Evolutionary conservation across 2,888 invertebrate genomes (phyloP), one percentile per base, ranked within the genome.

Genomic region (Plagodis dolabraria): DNA sequence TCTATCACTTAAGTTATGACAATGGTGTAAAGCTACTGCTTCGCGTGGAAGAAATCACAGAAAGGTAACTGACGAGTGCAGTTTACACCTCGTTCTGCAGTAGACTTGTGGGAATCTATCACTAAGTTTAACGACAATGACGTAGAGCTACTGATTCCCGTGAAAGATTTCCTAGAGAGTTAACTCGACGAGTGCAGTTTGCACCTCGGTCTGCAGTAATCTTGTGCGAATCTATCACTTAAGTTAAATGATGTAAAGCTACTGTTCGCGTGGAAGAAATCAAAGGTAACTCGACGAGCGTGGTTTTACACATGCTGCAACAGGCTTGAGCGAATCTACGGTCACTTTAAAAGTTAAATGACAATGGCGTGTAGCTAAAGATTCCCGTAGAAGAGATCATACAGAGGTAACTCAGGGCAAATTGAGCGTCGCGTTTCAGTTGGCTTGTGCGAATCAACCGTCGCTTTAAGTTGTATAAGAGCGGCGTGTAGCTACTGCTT

Each of bases 401-500:
- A 40, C 10, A 40, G 40, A 10, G 40, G 10, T 40, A 40, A 10
- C 40, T 40, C 40, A 10, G 40, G 1, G 10, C 8, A 40, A 10
- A 6, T 40, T 40, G 40, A 0, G 8, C 40, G 8, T 40, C 36
- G 7, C 7, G 5, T 5, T 36, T 2, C 36, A 36, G 36, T 36
- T 8, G 36, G 8, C 4, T 36, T 8, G 0, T 22, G 22, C 22
- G 22, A 22, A 22, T 22, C 22, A 2, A 22, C 22, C 22, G 22
- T 22, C 2, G 1, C 22, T 22, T 1, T 22, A 22, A 22, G 22
- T 22, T 2, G 22, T 2, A 22, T 22, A 4, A 22, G 22, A 22
- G 4, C 22, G 22, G 22, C 2, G 38, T 38, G 9, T 38, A 9
- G 33, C 74, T 58, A 77, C 10, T 75, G 79, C 49, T 81, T 82